Evolutionary conservation across 2,888 invertebrate genomes (phyloP), one percentile per base, ranked within the genome.

Genomic region (Zele albiditarsus): DNA sequence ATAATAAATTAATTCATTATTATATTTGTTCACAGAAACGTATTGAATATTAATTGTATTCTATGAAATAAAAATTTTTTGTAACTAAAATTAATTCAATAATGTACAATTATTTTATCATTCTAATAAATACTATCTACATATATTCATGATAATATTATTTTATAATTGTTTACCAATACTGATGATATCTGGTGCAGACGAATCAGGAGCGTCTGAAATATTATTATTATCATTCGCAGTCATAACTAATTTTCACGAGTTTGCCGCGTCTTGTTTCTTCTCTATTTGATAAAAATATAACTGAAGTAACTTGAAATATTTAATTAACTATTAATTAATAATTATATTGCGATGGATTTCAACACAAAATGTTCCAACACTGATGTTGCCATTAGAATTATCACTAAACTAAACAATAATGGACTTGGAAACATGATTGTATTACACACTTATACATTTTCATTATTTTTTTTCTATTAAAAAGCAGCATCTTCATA

Each of bases 1-100:
- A 74, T 33, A 81, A 77, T 62, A 14, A 57, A 71, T 25, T 1
- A 42, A 62, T 46, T 70, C 12, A 14, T 38, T 16, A 28, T 16
- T 28, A 6, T 28, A 25, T 60, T 60, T 53, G 0, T 23, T 53
- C 20, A 53, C 20, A n/a, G 14, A n/a, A 46, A 46, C 46, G 16
- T n/a, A 1, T n/a, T 1, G 1, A 46, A 12, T 4, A 46, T 16
- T n/a, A 14, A 14, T 46, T n/a, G 0, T n/a, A 58, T 27, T 25
- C 12, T 14, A 27, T 58, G 20, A 57, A 12, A 5, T 0, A 4
- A 23, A 4, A 27, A 27, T 14, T 58, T 27, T 14, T 58, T 14
- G 14, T 3, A 27, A 27, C 1, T 3, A 25, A 20, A 2, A 53
- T 53, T 10, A 14, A 25, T 57, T n/a, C 8, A 16, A 23, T 0